phyloP scores from a whole-genome alignment of 2,113 vertebrate species.

The Alethe diademata region DNA sequence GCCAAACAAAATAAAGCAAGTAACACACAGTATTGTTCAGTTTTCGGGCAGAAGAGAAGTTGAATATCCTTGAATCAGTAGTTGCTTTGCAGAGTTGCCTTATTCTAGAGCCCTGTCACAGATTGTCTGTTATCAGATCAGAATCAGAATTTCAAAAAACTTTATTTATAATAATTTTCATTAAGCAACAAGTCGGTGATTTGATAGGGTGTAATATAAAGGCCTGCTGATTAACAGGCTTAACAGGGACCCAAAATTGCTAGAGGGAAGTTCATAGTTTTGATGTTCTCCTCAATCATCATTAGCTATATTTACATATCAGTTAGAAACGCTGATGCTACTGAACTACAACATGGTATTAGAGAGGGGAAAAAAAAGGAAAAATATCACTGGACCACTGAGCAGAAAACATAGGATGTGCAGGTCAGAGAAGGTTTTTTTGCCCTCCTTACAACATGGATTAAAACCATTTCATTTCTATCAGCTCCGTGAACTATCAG shows the following conservation, averaged over 20 bases:
- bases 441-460: background rate
- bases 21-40: background rate
- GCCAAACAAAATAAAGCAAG: slow-evolving; percentile 26
- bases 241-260: background rate
- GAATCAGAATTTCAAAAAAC: background rate
- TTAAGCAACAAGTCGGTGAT: background rate
- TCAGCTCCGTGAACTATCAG: background rate
- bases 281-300: background rate
- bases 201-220: background rate
- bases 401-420: background rate
- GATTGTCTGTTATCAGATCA: background rate
- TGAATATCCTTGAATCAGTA: background rate
- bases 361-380: background rate
- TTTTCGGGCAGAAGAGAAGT: background rate
- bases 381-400: background rate
- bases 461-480: background rate
- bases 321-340: background rate
- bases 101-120: background rate
- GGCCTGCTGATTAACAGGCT: background rate
- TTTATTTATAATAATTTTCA: background rate
- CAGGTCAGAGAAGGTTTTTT: background rate
- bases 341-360: background rate
- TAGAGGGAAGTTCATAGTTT: background rate
- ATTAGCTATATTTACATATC: background rate
- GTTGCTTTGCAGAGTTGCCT: background rate